These are phyloP conservation scores for Phyllotreta cruciferae DNA, from an alignment of 2,888 invertebrate species.

Conservation along the genomic window DNA sequence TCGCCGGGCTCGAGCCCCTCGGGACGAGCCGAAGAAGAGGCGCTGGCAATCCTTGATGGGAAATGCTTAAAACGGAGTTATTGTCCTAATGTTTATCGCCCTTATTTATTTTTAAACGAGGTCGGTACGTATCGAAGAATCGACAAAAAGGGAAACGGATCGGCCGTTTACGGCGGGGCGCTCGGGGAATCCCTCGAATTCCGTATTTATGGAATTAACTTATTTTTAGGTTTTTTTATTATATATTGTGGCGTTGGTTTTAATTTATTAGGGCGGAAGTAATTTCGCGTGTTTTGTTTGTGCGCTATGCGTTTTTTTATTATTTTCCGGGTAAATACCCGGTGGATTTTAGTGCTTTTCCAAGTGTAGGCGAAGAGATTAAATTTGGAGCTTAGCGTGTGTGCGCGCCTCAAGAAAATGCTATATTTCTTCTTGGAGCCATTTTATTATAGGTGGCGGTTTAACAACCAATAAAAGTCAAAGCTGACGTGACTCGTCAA, in stretches of 20 bases:
- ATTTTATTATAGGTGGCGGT: constrained; percentile 11
- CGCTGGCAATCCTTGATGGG: constrained; percentile 32
- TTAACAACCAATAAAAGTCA: constrained; percentile 14
- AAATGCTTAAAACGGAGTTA: constrained; percentile 52
- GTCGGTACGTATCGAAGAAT: neutral
- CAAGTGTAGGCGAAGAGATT: neutral
- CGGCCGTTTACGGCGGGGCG: no score
- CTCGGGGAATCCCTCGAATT: no score
- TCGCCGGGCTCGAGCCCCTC: constrained; percentile 30
- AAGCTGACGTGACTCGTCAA: constrained; percentile 11
- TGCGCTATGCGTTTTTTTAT: no score
- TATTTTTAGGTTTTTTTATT: no score
- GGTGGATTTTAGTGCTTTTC: no score
- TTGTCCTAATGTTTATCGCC: constrained; percentile 45
- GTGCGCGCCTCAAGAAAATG: neutral
- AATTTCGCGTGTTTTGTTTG: no score
- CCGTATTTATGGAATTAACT: no score
- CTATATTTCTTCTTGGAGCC: constrained; percentile 7
- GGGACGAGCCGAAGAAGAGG: constrained; percentile 7
- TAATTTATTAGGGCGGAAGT: no score
- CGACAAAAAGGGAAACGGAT: no score
- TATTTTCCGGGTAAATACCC: no score
- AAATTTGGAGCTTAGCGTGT: neutral
- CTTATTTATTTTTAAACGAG: constrained; percentile 36
- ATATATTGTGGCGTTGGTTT: no score